Evolutionary conservation across 1,140 invertebrate genomes (phyloP).

Genomic region (Xylocopa sonorina): DNA sequence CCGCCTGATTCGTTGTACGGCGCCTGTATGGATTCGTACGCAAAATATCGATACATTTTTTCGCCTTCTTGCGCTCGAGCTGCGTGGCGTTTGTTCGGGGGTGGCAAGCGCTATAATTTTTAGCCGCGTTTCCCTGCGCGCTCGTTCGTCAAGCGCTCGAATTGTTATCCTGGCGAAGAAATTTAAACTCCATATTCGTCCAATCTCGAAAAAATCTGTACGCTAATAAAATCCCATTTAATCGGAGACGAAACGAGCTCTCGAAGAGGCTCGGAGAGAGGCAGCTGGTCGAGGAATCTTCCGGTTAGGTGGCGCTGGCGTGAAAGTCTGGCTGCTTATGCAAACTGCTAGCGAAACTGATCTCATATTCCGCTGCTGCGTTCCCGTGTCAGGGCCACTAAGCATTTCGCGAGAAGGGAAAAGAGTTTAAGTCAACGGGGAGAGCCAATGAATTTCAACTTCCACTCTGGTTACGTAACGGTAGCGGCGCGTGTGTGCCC

Average conservation of each 20-base stretch:
- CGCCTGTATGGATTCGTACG: not conserved
- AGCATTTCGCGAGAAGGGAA: slow-evolving; percentile 30
- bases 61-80: not conserved
- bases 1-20: not conserved
- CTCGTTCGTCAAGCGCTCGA: slow-evolving; percentile 1
- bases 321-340: slow-evolving; percentile 51
- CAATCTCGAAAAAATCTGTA: not conserved
- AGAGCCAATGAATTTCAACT: slow-evolving; percentile 58
- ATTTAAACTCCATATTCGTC: not conserved
- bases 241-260: too few species aligned
- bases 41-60: slow-evolving; percentile 23
- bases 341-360: slow-evolving; percentile 56
- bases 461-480: slow-evolving; percentile 48
- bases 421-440: slow-evolving; percentile 50
- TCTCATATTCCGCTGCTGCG: slow-evolving; percentile 57
- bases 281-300: slow-evolving; percentile 2
- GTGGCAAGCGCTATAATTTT: not conserved
- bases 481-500: slow-evolving; percentile 6
- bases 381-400: slow-evolving; percentile 46
- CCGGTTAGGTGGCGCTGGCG: slow-evolving; percentile 17
- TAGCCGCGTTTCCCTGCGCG: not conserved
- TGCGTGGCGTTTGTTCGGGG: not conserved
- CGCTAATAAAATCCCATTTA: too few species aligned
- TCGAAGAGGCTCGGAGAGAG: not conserved
- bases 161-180: slow-evolving; percentile 26